Base-by-base conservation (phyloP, 2,888 invertebrate genomes). In the Ceramica pisi region DNA sequence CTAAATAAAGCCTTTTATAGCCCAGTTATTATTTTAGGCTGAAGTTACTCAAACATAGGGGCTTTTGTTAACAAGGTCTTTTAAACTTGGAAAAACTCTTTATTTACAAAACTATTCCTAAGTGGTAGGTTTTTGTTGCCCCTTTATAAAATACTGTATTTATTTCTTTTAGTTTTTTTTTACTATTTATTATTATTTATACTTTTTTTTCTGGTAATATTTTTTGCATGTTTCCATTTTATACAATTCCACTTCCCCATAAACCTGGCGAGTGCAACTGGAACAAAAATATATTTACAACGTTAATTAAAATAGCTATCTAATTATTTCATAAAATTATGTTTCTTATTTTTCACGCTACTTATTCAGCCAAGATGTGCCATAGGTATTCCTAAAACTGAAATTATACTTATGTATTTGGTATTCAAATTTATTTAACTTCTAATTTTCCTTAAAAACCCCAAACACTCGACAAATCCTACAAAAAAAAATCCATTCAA, bases 1-100 rank as follows among this genome's bases (percentile, higher is more conserved):
- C 60, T 55, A 26, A 60, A 79, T 73, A 1, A 26, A 59, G 19
- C 26, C 23, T 26, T 71, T 50, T 41, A 26, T 26, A 1, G 12
- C 12, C 51, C n/a, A 6, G 9, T 48, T 57, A 55, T 53, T 21
- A 48, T 14, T 38, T 41, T 5, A 51, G 9, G 1, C 56, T 21
- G 6, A 35, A 51, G 12, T 51, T 35, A 51, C 0, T 26, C 4
- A 26, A 31, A 48, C 10, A 31, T 35, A 9, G 5, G 0, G 0
- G 16, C 6, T 16, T 26, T 46, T 5, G 9, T 48, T n/a, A 23
- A 9, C 12, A 19, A 1, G 19, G n/a, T 48, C n/a, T n/a, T 10
- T 19, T n/a, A 12, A 3, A 19, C 14, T 50, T 7, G 4, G 2
- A 1, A 6, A 23, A 16, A 38, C n/a, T 35, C 53, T 3, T 46